Base-by-base conservation (phyloP, 2,113 vertebrate genomes). In the Lycaon pictus region DNA sequence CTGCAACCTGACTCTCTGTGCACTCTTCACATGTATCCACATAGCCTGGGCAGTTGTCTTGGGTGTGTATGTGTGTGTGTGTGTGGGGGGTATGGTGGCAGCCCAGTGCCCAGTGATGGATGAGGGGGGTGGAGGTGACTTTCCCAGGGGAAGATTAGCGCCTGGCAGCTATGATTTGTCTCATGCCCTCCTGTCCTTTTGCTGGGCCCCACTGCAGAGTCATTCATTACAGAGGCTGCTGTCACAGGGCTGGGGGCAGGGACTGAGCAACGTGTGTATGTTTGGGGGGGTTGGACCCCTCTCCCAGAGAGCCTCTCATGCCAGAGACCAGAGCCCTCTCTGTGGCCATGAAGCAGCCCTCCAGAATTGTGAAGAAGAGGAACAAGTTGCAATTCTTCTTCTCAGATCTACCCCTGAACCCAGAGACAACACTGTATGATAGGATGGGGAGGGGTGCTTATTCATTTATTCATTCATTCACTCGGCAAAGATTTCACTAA, bases 131-230 rank as follows among this genome's bases (percentile, higher is more conserved):
- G 98, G 98, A 98, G 97, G 98, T 98, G 98, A 98, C 97, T 98
- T 98, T 98, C 98, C 98, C 97, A 98, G 76, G 95, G 98, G 98
- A 98, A 98, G 97, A 98, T 98, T 96, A 98, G 97, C 96, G 97
- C 92, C 96, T 98, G 98, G 97, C 98, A 97, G 98, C 97, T 98
- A 96, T 98, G 98, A 98, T 98, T 98, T 98, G 98, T 98, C 98
- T 98, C 84, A 13, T 95, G 89, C 93, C 97, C 97, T 98, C 93
- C 93, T 96, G 97, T 96, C 97, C 98, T 98, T 97, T 97, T 53
- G 58, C 97, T 97, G 88, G 96, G 98, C 94, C 96, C 96, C 48
- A 96, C 96, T 98, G 96, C 96, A 97, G 92, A 98, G 98, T 97
- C 97, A 96, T 97, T 98, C 90, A 96, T 98, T 98, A 96, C 87